Base-by-base conservation (phyloP, 1,140 invertebrate genomes). In the Harlomillsia oculata region DNA sequence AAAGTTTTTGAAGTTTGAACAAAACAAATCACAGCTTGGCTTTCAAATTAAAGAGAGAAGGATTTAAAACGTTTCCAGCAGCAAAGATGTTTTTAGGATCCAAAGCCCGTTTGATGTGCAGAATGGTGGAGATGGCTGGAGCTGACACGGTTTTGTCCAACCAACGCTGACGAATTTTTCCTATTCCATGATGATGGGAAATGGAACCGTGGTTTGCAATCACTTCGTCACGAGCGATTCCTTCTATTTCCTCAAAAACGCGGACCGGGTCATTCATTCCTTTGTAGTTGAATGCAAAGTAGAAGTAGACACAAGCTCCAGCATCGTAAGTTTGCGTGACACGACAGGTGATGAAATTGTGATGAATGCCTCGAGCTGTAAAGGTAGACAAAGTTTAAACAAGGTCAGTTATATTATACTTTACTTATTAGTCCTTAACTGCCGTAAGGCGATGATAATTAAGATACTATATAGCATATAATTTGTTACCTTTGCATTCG, bases 221-320 rank as follows among this genome's bases (percentile, higher is more conserved):
- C 56, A 99, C 96, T 73, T 97, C 93, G 62, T 96, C 83, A 36
- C 95, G 74, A 0, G 93, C 94, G 44, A 79, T 78, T 20, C 80
- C 77, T 74, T 96, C 84, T 25, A 92, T 82, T 36, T 64, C 57
- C 30, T 66, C 63, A 34, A 66, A 67, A 3, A 68, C 43, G 1
- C 36, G n/a, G 18, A 65, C 56, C 4, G 62, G 61, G 54, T 65
- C 82, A 77, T 72, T 67, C 14, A 85, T 71, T 8, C 78, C 74
- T 5, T 70, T 67, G 69, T 84, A 85, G 68, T 88, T 92, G 72
- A 95, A 94, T 0, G 80, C 95, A 76, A 98, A 92, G 71, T 99
- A 99, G 72, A 99, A 98, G 71, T 99, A 99, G 48, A 98, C 84
- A 70, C 93, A 97, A 65, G 93, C 94, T 0, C 96, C 95, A 2